Evolutionary conservation across 1,140 invertebrate species (phyloP), one percentile per base, ranked within the genome.

Genomic region (Caenorhabditis latens): DNA sequence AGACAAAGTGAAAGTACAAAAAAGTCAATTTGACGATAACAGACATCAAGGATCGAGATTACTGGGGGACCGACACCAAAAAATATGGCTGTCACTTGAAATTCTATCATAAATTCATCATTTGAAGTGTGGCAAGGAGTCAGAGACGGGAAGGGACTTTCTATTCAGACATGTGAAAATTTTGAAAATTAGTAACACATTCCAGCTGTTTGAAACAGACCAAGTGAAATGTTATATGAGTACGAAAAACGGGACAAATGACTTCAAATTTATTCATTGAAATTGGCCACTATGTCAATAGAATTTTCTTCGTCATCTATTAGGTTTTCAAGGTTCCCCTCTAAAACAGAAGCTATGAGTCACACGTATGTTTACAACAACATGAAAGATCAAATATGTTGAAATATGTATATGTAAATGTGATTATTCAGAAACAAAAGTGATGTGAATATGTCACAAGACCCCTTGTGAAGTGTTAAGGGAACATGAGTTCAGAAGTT

Each of bases 401-500:
- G 55, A 58, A 58, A 58, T 19, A 58, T n/a, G n/a, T n/a, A n/a
- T 58, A 58, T 58, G 55, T n/a, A 58, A 58, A 58, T 58, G 55
- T 58, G 55, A 58, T 58, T 58, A 58, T 11, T 14, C 1, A 58
- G 55, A 19, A 0, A 6, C 14, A 58, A 14, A 6, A n/a, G 19
- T n/a, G 19, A 58, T 58, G 55, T 58, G 55, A 58, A 1, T 16
- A 58, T 58, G 14, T 32, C 32, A 32, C 32, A 32, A 32, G 32
- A 1, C 32, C 32, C 2, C 32, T 58, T 58, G 13, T 21, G 57
- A 58, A 63, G 24, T 63, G 9, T 53, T 53, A 4, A 53, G 9
- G 16, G 9, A 53, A 32, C 32, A 32, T 1, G 32, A 32, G 32
- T 32, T 32, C 32, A 32, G 32, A 32, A 32, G 32, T 32, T 32